Conservation (phyloP, 2,113 vertebrate species). For the Felis chaus region DNA sequence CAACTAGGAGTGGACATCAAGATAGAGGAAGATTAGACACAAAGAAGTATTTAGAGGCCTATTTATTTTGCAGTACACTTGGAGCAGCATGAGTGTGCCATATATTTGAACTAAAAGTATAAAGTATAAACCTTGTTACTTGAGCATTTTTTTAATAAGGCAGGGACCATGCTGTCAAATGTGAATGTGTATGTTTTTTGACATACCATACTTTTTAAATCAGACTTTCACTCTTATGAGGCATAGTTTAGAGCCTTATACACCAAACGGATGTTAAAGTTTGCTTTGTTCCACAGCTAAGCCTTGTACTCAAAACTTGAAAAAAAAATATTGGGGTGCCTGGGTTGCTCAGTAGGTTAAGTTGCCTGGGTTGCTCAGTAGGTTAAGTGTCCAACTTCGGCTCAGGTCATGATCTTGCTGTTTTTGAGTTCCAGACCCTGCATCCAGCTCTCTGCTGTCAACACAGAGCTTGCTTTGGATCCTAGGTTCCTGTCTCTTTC, state of each 20-base stretch:
- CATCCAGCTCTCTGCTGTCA: too few relatives aligned
- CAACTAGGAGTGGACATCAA: constrained; percentile 17
- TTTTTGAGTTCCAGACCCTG: too few relatives aligned
- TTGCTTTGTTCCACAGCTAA: constrained; percentile 38
- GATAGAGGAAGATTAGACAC: constrained; percentile 33
- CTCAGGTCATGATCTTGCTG: too few relatives aligned
- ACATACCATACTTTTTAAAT: neutral
- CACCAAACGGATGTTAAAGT: neutral
- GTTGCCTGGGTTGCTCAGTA: too few relatives aligned
- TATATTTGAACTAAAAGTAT: constrained; percentile 30
- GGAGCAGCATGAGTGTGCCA: constrained; percentile 11
- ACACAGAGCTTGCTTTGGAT: too few relatives aligned
- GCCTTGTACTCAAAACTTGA: neutral
- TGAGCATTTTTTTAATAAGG: constrained; percentile 40
- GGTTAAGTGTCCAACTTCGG: too few relatives aligned
- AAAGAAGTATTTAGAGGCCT: constrained; percentile 40
- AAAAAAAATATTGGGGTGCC: neutral
- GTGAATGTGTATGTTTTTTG: neutral
- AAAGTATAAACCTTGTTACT: neutral
- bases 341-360: too few relatives aligned
- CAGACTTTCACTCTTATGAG: neutral
- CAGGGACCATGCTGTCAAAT: neutral
- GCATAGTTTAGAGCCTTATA: neutral
- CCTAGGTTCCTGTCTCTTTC: too few relatives aligned
- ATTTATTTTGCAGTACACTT: constrained; percentile 35